Percentiles rank a stretch among this genome's conserved stretches.
phyloP scores from a whole-genome alignment of 2,888 invertebrate species.

The Molorchus minor region DNA sequence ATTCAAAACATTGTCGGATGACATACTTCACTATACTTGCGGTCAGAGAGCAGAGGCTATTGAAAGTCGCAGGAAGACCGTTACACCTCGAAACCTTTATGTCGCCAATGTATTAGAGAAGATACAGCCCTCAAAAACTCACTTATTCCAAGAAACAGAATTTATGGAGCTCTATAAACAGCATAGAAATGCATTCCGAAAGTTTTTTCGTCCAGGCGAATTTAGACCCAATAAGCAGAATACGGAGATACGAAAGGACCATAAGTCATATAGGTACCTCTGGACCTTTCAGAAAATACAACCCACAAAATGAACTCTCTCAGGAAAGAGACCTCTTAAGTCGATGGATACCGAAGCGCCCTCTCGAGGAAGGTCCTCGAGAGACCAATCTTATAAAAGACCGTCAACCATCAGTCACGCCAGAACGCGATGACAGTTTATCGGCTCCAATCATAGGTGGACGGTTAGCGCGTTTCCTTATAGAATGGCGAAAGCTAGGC shows the following conservation, averaged over 20 bases:
- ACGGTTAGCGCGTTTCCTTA: constrained; percentile 1
- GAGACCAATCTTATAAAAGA: neutral
- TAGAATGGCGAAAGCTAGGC: constrained; percentile 4
- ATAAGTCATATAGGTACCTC: neutral
- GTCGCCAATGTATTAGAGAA: constrained; percentile 2
- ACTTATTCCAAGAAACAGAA: constrained; percentile 1
- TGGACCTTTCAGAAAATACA: neutral
- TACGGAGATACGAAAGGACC: neutral
- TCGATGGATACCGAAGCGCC: neutral
- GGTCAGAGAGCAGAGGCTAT: constrained; percentile 22
- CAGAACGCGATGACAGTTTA: constrained; percentile 6
- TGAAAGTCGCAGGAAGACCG: constrained; percentile 4
- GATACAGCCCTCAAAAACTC: constrained; percentile 8
- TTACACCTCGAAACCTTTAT: constrained; percentile 3
- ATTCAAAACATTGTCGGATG: constrained; percentile 17
- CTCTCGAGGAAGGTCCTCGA: neutral
- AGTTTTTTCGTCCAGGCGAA: neutral
- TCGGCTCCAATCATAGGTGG: constrained; percentile 7
- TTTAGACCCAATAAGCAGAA: neutral
- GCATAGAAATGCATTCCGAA: neutral
- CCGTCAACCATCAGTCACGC: neutral
- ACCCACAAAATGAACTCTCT: neutral
- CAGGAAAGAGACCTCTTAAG: neutral
- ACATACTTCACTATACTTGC: constrained; percentile 24
- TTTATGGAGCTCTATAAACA: constrained; percentile 4